A percentile compares a stretch with the other conserved stretches of the same genome.
Conservation (phyloP, 2,113 vertebrate species). For the Oceanodroma tethys region DNA sequence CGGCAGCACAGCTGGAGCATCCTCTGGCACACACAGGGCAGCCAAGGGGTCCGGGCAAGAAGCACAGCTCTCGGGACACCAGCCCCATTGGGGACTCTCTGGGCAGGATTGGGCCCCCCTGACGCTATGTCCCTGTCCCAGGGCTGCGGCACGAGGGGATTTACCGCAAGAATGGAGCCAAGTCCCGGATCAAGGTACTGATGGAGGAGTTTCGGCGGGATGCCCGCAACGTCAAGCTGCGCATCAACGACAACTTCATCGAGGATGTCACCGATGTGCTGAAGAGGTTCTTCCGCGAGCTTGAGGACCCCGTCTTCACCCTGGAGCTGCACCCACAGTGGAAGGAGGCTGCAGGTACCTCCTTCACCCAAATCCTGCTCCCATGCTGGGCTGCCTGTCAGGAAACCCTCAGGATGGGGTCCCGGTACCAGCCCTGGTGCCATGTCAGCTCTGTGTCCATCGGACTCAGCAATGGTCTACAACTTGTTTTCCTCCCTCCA, state of each 20-base stretch:
- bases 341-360: constrained; percentile 89
- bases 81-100: neutral
- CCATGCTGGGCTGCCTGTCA: neutral
- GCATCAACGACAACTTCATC: constrained; percentile 93
- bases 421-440: neutral
- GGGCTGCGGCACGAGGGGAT: constrained; percentile 93
- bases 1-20: accelerated
- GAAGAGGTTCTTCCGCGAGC: constrained; percentile 95
- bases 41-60: accelerated
- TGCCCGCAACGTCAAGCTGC: constrained; percentile 91
- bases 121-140: constrained; percentile 19
- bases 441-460: neutral
- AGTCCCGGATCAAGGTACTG: constrained; percentile 89
- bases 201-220: constrained; percentile 95
- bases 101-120: neutral
- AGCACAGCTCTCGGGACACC: accelerated
- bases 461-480: neutral
- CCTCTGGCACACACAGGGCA: accelerated
- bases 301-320: constrained; percentile 92
- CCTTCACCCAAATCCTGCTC: neutral
- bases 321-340: constrained; percentile 87
- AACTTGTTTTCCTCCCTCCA: constrained; percentile 22
- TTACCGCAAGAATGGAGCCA: constrained; percentile 94
- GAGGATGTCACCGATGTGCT: constrained; percentile 96
- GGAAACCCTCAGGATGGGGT: accelerated